These are phyloP conservation scores for Tortrix viridana DNA, from an alignment of 2,888 invertebrate species.

Conservation along the genomic window DNA sequence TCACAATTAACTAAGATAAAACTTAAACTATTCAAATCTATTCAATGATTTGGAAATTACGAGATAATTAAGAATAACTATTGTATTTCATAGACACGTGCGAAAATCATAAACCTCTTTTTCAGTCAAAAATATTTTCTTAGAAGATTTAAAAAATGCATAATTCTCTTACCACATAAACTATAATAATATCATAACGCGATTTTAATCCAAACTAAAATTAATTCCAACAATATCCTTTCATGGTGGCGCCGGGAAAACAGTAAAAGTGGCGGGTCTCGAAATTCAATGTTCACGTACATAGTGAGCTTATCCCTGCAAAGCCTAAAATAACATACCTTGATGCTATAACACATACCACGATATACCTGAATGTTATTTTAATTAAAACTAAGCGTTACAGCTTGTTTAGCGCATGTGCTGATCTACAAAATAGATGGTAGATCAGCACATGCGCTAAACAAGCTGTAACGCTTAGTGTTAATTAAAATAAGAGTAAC, in stretches of 20 bases:
- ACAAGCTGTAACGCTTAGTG: not conserved
- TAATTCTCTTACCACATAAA: not conserved
- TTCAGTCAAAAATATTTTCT: no score
- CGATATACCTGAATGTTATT: not conserved
- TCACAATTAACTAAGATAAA: no score
- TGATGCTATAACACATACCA: slow-evolving; percentile 3
- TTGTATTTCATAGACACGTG: no score
- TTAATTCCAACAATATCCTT: slow-evolving; percentile 31
- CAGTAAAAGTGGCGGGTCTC: slow-evolving; percentile 14
- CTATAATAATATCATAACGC: not conserved
- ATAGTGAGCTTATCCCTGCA: slow-evolving; percentile 5
- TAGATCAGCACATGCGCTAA: not conserved
- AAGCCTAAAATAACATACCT: slow-evolving; percentile 33
- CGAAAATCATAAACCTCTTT: no score
- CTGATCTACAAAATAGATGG: not conserved
- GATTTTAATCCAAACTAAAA: slow-evolving; percentile 26
- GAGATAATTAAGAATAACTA: no score
- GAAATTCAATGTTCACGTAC: slow-evolving; percentile 31
- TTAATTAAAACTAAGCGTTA: not conserved
- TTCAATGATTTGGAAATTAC: no score
- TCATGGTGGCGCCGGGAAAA: slow-evolving; percentile 14
- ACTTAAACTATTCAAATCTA: no score
- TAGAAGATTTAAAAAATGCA: no score
- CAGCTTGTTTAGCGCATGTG: not conserved
- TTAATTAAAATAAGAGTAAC: not conserved